Evolutionary conservation across 2,113 vertebrate genomes (phyloP).

Genomic region (Craseonycteris thonglongyai): DNA sequence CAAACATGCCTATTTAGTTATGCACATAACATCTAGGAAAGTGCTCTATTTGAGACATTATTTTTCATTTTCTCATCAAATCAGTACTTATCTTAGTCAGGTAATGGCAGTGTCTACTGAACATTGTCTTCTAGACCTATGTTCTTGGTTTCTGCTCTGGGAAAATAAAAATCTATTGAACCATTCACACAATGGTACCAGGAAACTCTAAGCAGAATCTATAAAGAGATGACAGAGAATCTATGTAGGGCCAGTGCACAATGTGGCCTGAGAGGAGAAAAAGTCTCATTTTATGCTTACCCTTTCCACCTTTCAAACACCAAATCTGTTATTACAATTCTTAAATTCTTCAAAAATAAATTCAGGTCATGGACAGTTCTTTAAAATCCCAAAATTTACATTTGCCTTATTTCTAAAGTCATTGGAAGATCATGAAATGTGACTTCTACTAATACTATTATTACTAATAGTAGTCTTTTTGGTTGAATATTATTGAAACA

Average conservation of each 20-base stretch:
- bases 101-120: not conserved
- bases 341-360: not conserved
- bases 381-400: not conserved
- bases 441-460: not conserved
- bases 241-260: not conserved
- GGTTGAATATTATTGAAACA: not conserved
- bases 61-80: slow-evolving; percentile 48
- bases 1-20: slow-evolving; percentile 6
- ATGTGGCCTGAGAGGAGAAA: not conserved
- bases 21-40: not conserved
- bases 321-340: not conserved
- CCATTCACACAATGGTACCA: not conserved
- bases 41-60: not conserved
- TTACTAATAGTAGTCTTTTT: not conserved
- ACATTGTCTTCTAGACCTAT: not conserved
- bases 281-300: not conserved
- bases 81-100: slow-evolving; percentile 21
- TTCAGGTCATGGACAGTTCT: not conserved
- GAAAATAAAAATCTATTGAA: slow-evolving; percentile 3
- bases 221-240: not conserved
- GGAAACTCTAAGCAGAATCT: not conserved
- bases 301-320: not conserved
- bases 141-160: not conserved
- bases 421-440: not conserved
- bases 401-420: not conserved